phyloP scores from a whole-genome alignment of 2,113 vertebrate species.

The Fulmarus glacialis region DNA sequence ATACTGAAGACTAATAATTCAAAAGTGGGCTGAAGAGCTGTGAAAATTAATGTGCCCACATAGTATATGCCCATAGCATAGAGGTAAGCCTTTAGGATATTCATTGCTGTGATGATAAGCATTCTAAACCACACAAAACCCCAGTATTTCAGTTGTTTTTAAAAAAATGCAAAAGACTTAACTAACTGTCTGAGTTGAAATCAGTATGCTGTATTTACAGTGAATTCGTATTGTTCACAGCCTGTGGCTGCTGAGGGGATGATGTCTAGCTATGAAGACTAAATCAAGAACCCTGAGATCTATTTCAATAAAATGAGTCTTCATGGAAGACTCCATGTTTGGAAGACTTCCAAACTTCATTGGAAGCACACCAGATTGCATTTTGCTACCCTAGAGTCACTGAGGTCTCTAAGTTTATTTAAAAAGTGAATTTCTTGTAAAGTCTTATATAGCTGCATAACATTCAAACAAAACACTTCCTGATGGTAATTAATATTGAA shows the following conservation, averaged over 20 bases:
- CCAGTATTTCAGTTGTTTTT: not conserved
- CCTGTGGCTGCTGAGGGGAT: not conserved
- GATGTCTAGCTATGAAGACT: not conserved
- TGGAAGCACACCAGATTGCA: not conserved
- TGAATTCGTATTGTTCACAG: not conserved
- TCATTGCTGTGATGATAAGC: not conserved
- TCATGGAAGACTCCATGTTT: too few species aligned
- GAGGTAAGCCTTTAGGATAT: not conserved
- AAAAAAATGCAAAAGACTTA: not conserved
- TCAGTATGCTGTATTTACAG: not conserved
- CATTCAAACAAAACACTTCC: not conserved
- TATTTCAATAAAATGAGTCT: not conserved
- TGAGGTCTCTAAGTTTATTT: not conserved
- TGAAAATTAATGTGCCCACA: not conserved
- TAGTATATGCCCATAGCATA: not conserved
- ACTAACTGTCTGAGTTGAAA: not conserved
- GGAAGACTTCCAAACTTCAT: too few species aligned
- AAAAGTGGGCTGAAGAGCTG: not conserved
- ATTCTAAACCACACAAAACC: not conserved
- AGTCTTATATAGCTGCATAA: not conserved
- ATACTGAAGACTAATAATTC: not conserved
- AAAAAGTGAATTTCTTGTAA: not conserved
- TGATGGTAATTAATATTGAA: not conserved
- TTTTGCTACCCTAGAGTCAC: not conserved
- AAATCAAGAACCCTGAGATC: not conserved